Evolutionary conservation across 2,797 vertebrate genomes (phyloP).

Genomic region (Propithecus deckenii): DNA sequence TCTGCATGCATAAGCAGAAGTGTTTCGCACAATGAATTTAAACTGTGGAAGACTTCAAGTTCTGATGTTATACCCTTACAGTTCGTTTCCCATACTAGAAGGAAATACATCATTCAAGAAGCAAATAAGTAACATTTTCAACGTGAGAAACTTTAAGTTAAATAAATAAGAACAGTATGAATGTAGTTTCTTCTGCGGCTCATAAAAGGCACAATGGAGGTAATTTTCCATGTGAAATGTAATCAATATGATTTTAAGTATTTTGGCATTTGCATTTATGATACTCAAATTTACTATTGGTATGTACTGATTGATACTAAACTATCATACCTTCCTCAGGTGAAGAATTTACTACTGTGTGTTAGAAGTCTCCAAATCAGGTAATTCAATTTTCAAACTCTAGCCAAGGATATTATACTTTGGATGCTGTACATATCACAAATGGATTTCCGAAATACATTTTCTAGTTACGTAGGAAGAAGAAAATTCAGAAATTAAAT

Average conservation of each 20-base stretch:
- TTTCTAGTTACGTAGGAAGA: not conserved
- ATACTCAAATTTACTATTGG: conserved; percentile 57
- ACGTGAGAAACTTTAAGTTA: conserved; percentile 27
- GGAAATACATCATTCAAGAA: not conserved
- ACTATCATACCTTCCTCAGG: conserved; percentile 20
- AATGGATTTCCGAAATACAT: not conserved
- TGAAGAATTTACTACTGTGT: not conserved
- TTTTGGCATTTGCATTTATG: conserved; percentile 57
- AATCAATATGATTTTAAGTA: conserved; percentile 57
- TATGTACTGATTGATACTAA: conserved; percentile 14
- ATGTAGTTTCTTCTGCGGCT: not conserved
- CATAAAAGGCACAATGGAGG: conserved; percentile 34
- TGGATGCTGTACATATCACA: not conserved
- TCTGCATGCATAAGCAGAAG: conserved; percentile 16
- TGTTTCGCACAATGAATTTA: not conserved
- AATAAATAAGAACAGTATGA: not conserved
- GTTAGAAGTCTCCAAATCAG: conserved; percentile 39
- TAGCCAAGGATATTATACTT: conserved; percentile 36
- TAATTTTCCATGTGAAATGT: conserved; percentile 20
- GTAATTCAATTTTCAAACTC: conserved; percentile 18
- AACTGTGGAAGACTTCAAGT: not conserved
- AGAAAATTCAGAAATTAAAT: not conserved
- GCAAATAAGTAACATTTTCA: conserved; percentile 30
- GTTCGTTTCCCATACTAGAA: not conserved
- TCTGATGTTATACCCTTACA: not conserved